These are phyloP conservation scores for Clamator glandarius DNA, from an alignment of 2,797 vertebrate species.

Conservation along the genomic window DNA sequence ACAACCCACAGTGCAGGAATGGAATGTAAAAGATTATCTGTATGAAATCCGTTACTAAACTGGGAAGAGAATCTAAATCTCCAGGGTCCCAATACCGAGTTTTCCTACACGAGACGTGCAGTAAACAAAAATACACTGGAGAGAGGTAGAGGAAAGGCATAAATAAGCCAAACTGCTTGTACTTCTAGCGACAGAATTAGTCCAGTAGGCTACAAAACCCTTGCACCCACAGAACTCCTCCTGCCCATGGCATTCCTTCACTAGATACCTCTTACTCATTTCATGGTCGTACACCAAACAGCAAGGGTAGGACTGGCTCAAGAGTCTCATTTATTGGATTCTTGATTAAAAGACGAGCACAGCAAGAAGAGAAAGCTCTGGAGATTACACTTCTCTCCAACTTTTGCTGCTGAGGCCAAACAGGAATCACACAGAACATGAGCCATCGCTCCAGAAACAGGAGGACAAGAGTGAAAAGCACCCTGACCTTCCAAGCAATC, in stretches of 20 bases:
- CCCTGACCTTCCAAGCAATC: background rate
- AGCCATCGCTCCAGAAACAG: background rate
- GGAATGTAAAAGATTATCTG: slow-evolving; percentile 29
- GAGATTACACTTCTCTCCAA: background rate
- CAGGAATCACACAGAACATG: background rate
- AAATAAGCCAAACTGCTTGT: background rate
- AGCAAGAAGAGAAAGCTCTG: background rate
- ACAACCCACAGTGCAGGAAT: background rate
- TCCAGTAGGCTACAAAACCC: accelerated
- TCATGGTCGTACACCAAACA: background rate
- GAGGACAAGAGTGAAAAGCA: background rate
- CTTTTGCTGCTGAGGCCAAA: background rate
- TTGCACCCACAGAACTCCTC: background rate
- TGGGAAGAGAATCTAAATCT: background rate
- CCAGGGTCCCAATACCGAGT: background rate
- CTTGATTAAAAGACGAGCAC: background rate
- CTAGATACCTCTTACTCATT: background rate
- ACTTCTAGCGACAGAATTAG: background rate
- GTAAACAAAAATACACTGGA: background rate
- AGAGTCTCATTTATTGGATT: background rate
- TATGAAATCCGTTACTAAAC: slow-evolving; percentile 37
- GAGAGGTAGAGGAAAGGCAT: background rate
- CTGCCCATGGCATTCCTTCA: background rate
- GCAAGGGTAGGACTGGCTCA: background rate
- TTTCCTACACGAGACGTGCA: background rate